A percentile compares a stretch with the other conserved stretches of the same genome.
Evolutionary conservation across 2,113 vertebrate genomes (phyloP).

Genomic region (Balaeniceps rex): DNA sequence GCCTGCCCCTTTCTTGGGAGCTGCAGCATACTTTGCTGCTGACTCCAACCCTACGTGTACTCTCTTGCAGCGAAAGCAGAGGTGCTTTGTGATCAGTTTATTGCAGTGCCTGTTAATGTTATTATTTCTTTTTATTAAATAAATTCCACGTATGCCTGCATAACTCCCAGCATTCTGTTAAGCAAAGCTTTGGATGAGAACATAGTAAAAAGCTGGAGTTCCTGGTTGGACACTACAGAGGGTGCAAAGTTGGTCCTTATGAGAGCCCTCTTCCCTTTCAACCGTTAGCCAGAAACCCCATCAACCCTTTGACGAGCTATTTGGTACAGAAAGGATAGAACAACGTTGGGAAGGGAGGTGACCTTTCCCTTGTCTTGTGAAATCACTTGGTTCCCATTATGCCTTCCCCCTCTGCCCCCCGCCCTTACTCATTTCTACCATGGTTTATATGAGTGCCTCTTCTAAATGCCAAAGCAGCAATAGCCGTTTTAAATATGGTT

Average conservation of each 20-base stretch:
- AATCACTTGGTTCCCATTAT: constrained; percentile 30
- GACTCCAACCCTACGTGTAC: not conserved
- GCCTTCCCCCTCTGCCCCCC: not conserved
- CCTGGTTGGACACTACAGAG: not conserved
- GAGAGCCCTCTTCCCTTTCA: constrained; percentile 7
- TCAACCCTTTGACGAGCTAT: not conserved
- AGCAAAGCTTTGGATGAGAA: not conserved
- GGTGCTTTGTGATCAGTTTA: not conserved
- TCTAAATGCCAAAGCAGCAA: constrained; percentile 48
- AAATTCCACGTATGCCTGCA: not conserved
- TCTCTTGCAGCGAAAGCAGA: not conserved
- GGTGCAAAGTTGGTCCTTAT: constrained; percentile 22
- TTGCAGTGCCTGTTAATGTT: not conserved
- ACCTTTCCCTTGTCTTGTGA: constrained; percentile 63
- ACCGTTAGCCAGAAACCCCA: constrained; percentile 23
- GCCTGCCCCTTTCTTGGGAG: not conserved
- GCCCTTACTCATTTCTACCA: constrained; percentile 13
- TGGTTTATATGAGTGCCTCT: constrained; percentile 53
- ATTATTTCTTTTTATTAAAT: constrained; percentile 21
- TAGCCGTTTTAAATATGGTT: constrained; percentile 70
- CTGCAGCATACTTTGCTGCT: not conserved
- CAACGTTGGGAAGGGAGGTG: constrained; percentile 27
- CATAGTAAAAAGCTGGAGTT: constrained; percentile 6
- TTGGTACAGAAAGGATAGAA: constrained; percentile 23
- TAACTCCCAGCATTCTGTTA: constrained; percentile 21